Evolutionary conservation across 2,888 invertebrate genomes (phyloP), one percentile per base, ranked within the genome.

Genomic region (Cataglyphis albicans): DNA sequence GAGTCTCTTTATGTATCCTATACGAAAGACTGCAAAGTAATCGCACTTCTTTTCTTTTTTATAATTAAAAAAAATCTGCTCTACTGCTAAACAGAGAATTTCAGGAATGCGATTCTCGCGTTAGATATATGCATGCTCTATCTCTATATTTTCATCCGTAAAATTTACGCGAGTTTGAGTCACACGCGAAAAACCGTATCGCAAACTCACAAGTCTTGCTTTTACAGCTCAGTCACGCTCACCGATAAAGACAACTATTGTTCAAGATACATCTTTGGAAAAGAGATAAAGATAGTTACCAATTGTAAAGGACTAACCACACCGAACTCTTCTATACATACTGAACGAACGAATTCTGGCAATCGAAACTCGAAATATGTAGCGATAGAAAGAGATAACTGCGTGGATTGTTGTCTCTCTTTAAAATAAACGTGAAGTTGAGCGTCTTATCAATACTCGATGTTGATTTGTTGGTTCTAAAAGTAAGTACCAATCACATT

Each of bases 1-100:
- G 87, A 87, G 82, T 82, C 84, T 85, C 86, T 84, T 86, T 76
- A 52, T 59, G 57, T 72, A 57, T 70, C 73, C 25, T 63, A 25
- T 55, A 21, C 35, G 18, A 52, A 52, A 52, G n/a, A 52, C 52
- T 52, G 52, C 52, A 52, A n/a, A n/a, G 52, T 52, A n/a, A 52
- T 52, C 52, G 52, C 52, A n/a, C 48, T n/a, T n/a, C 7, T 7
- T 48, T 48, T 48, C 5, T 48, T 48, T 18, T 48, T 18, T n/a
- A 7, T 52, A n/a, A n/a, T 52, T 52, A 52, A 6, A 52, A 52
- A 52, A 29, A 29, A 1, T 29, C 29, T 2, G n/a, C 18, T n/a
- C 7, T 6, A n/a, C n/a, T 18, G 18, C 18, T 52, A 52, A n/a
- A 52, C 7, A 52, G n/a, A 35, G 35, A 35, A 35, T 35, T 35